Evolutionary conservation across 2,113 vertebrate genomes (phyloP), one percentile per base, ranked within the genome.

Genomic region (Gallinago jamesoni): DNA sequence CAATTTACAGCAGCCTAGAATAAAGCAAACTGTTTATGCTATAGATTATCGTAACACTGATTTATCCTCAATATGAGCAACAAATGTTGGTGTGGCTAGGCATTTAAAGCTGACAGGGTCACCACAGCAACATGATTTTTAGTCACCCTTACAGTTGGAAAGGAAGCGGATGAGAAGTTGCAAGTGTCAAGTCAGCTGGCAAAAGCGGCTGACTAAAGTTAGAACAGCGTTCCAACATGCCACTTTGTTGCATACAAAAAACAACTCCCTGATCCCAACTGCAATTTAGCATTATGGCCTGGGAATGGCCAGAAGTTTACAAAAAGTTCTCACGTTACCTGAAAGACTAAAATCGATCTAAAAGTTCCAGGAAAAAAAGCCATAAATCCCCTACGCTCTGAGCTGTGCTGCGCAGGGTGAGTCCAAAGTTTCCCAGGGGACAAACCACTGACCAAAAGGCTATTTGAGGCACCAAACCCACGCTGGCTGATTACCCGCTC

Each of bases 51-150:
- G 11, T 90, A 90, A 87, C 19, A 27, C 17, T 66, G 64, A 81
- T 68, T 81, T 90, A 95, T 83, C 80, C 87, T 91, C 74, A 76
- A 67, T 57, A 85, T 8, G 6, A 41, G 43, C 57, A 93, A 94
- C 62, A 19, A 21, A 53, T 43, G 67, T 89, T 74, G 93, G 52
- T 25, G 19, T 11, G 48, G 56, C 57, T 82, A 86, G 66, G 90
- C 92, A 94, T 75, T 96, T 93, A 87, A 95, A 97, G 90, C 86
- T 87, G 85, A 79, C 92, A 90, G 67, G 76, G 87, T 96, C 84
- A 84, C 68, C 55, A 95, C 78, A 96, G 93, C 87, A 94, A 85
- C 59, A 66, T n/a, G 78, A 92, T 89, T 94, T 95, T 91, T 47
- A 95, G 87, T 87, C 37, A 10, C 80, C 63, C 56, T 90, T 88